Evolutionary conservation across 2,113 vertebrate species (phyloP).

Genomic region (Corythaeola cristata): DNA sequence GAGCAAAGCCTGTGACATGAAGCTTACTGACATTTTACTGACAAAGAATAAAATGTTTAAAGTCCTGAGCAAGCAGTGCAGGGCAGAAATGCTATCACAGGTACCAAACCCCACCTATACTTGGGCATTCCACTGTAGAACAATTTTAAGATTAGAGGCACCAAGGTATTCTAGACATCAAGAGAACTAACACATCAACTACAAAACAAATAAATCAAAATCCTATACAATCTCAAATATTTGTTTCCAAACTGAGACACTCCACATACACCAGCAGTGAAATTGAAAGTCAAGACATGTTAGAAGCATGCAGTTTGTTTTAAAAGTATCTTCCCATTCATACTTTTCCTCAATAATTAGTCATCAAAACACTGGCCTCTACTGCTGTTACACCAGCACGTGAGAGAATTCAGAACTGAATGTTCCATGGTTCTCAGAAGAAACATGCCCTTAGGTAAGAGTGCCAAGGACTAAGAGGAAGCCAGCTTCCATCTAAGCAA

Average conservation of each 20-base stretch:
- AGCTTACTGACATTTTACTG: not conserved
- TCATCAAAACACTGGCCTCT: not conserved
- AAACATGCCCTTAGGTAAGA: not conserved
- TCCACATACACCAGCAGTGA: not conserved
- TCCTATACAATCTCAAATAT: not conserved
- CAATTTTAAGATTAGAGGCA: not conserved
- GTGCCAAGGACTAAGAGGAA: not conserved
- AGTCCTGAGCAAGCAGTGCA: not conserved
- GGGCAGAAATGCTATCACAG: not conserved
- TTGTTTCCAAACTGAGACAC: not conserved
- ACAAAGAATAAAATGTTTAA: no score
- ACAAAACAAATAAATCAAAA: not conserved
- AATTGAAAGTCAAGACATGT: not conserved
- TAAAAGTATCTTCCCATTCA: not conserved
- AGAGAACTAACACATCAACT: not conserved
- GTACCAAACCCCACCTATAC: not conserved
- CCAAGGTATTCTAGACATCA: not conserved
- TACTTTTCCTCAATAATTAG: not conserved
- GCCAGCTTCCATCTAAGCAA: not conserved
- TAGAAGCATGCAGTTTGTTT: not conserved
- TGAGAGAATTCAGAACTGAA: not conserved
- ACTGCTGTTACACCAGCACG: not conserved
- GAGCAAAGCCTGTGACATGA: not conserved
- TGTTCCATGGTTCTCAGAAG: not conserved
- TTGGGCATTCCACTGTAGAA: not conserved